These are phyloP conservation scores for Spinus olivaceus DNA, from an alignment of 2,797 vertebrate species.

Conservation along the genomic window DNA sequence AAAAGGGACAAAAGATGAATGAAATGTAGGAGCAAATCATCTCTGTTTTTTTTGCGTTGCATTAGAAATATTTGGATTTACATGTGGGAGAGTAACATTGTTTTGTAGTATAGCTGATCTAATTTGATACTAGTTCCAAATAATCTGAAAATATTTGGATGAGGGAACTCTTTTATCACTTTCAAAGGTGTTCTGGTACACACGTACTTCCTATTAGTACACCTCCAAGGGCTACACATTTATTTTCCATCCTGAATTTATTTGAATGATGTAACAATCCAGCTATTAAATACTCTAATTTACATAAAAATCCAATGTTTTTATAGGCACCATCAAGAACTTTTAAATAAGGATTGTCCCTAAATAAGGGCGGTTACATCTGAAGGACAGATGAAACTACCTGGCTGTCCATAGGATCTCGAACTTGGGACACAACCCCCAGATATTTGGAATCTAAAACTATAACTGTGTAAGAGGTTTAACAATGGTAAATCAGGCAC, in stretches of 20 bases:
- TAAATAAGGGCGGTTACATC: not conserved
- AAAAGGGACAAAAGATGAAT: not conserved
- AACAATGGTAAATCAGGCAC: not conserved
- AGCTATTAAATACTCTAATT: not conserved
- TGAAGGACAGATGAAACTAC: not conserved
- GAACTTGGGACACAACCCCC: not conserved
- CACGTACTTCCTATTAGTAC: not conserved
- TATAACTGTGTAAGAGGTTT: not conserved
- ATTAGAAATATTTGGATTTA: not conserved
- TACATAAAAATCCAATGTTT: not conserved
- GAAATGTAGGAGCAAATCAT: not conserved
- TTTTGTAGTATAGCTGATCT: not conserved
- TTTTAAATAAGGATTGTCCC: not conserved
- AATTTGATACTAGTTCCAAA: not conserved
- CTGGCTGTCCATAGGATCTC: not conserved
- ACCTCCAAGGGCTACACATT: not conserved
- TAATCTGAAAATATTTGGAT: not conserved
- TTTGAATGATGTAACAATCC: not conserved
- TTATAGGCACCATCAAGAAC: not conserved
- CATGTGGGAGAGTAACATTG: not conserved
- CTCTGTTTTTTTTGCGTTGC: not conserved
- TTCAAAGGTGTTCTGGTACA: not conserved
- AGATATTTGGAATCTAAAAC: not conserved
- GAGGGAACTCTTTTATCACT: not conserved
- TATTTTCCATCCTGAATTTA: not conserved